Evolutionary conservation across 2,888 invertebrate species (phyloP).

Genomic region (Blastobasis lacticolella): DNA sequence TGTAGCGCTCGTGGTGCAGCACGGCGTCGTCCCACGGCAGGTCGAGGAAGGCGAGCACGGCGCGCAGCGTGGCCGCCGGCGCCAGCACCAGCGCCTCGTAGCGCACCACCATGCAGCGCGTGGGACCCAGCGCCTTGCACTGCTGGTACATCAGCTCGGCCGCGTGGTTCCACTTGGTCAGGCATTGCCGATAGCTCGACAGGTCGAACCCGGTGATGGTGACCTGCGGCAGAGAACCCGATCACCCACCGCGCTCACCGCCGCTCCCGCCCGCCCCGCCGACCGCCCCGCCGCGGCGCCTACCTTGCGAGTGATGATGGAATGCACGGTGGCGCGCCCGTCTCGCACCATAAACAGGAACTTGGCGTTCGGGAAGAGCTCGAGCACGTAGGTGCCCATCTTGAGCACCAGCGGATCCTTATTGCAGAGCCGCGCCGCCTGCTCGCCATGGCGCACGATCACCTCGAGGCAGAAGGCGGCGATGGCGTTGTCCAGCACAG

Average conservation of each 20-base stretch:
- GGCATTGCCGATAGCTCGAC: slow-evolving; percentile 92
- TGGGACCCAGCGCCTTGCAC: slow-evolving; percentile 86
- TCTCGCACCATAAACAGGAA: slow-evolving; percentile 99
- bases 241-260: background rate
- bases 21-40: slow-evolving; percentile 97
- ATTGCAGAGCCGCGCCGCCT: slow-evolving; percentile 96
- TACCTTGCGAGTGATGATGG: slow-evolving; percentile 97
- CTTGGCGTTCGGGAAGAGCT: slow-evolving; percentile 97
- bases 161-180: slow-evolving; percentile 97
- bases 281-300: too few relatives aligned
- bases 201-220: slow-evolving; percentile 95
- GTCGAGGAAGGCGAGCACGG: slow-evolving; percentile 90
- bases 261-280: background rate
- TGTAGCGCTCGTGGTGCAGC: slow-evolving; percentile 97
- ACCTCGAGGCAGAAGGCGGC: slow-evolving; percentile 97
- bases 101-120: slow-evolving; percentile 89
- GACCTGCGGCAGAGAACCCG: slow-evolving; percentile 33
- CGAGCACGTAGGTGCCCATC: slow-evolving; percentile 93
- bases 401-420: slow-evolving; percentile 99
- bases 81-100: slow-evolving; percentile 98
- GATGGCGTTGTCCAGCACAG: slow-evolving; percentile 95
- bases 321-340: slow-evolving; percentile 98
- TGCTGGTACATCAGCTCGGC: slow-evolving; percentile 96
- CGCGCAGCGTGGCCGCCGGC: slow-evolving; percentile 90
- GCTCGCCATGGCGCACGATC: slow-evolving; percentile 96